Evolutionary conservation across 2,797 vertebrate genomes (phyloP), one percentile per base, ranked within the genome.

Genomic region (Gouania willdenowi): DNA sequence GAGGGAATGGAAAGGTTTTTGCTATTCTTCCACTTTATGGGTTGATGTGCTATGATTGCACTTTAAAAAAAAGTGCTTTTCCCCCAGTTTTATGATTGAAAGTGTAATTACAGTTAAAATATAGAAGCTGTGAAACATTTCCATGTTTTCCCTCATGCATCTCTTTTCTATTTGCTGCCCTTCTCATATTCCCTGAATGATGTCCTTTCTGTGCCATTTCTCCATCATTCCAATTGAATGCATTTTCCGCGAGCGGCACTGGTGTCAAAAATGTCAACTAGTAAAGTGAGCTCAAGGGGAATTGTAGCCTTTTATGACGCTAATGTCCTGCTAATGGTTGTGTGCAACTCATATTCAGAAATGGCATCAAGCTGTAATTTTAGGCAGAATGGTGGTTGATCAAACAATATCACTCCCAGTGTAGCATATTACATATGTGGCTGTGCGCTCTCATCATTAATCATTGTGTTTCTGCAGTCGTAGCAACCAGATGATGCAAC

Each of bases 101-200:
- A n/a, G n/a, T n/a, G n/a, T n/a, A n/a, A n/a, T n/a, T n/a, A n/a
- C n/a, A n/a, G n/a, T n/a, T n/a, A n/a, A n/a, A n/a, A n/a, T n/a
- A n/a, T n/a, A 48, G 56, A 58, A 59, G 66, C 63, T 64, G 63
- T 50, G 56, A 68, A 60, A 48, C 65, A 25, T 41, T 63, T 54
- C 43, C 40, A 53, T 68, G 42, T 49, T 54, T 32, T 39, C 38
- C 18, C 23, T 57, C 65, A 38, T 24, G 41, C 50, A 67, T 62
- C 50, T 48, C 50, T 52, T 59, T 47, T 11, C 58, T 38, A 11
- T 41, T 43, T 22, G 24, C 47, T 26, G 41, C 50, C 65, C 38
- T 8, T 45, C 61, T 71, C 55, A 58, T 69, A 53, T 50, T 49
- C 62, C 49, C 62, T 72, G 76, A 66, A 60, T 54, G 62, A 70